Percentiles rank a stretch among this genome's conserved stretches.
Evolutionary conservation across 2,797 vertebrate species (phyloP).

Genomic region (Micrastur ruficollis): DNA sequence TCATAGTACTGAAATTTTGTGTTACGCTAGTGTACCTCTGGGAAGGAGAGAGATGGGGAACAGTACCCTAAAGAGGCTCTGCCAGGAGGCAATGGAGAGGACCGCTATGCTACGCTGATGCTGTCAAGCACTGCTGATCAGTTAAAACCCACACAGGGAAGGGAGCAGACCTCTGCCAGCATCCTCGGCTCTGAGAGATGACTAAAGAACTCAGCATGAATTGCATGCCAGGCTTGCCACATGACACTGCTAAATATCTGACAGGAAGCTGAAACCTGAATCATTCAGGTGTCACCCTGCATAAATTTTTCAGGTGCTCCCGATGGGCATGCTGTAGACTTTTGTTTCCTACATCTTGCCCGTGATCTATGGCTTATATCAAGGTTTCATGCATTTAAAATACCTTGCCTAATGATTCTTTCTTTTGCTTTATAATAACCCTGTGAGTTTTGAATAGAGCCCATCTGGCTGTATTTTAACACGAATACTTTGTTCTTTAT

Average conservation of each 20-base stretch:
- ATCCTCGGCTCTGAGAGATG: neutral
- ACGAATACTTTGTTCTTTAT: neutral
- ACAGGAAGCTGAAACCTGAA: neutral
- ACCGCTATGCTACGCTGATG: accelerated
- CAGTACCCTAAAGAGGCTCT: neutral
- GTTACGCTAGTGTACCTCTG: neutral
- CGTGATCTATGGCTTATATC: neutral
- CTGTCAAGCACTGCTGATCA: neutral
- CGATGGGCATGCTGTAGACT: neutral
- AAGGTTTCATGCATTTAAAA: conserved; percentile 13
- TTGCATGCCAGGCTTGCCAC: neutral
- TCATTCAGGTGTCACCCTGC: neutral
- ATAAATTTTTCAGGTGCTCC: neutral
- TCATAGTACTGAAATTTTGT: neutral
- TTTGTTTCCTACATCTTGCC: neutral
- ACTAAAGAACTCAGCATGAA: neutral
- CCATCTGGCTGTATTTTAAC: neutral
- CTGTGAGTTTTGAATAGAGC: neutral
- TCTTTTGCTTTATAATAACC: neutral
- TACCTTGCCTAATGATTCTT: neutral
- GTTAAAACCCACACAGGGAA: neutral
- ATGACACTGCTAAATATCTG: neutral
- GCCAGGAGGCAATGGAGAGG: neutral
- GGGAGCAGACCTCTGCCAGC: neutral
- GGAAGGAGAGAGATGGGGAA: neutral